Evolutionary conservation across 2,113 vertebrate genomes (phyloP), one percentile per base, ranked within the genome.

Genomic region (Mesembrinibis cayennensis): DNA sequence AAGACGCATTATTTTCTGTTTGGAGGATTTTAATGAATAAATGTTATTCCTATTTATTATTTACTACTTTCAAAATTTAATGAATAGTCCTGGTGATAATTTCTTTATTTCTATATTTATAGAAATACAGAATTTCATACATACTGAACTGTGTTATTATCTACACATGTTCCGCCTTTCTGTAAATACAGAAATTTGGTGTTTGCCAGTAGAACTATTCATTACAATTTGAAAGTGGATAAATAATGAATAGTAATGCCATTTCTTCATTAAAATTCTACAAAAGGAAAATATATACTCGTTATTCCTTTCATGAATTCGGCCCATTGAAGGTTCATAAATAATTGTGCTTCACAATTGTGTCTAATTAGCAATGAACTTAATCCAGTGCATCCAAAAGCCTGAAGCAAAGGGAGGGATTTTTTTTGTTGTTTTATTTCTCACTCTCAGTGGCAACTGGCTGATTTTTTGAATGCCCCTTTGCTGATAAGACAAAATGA

Each of bases 101-200:
- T 96, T 92, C 92, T 89, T 89, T 90, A 93, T 97, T 96, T 95
- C 95, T 97, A 79, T 95, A 96, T 97, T 96, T 97, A 97, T 93
- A 97, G 94, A 95, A 94, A 95, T 93, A 87, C 72, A 94, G 94
- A 93, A 89, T 92, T 95, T 97, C 90, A 69, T 91, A 95, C 70
- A 96, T 89, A 96, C 91, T 50, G 93, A 95, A 88, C 89, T 88
- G 53, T 79, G 65, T 95, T 94, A 84, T 96, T 96, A 97, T 94
- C 95, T 96, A 93, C 95, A 89, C 96, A 95, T 94, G 94, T 90
- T 95, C 62, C 0, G 44, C 92, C 91, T 97, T 97, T 98, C 95
- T 97, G 94, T 96, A 98, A 97, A 97, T 96, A 98, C 70, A 95
- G 95, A 97, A 97, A 98, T 97, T 97, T 97, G 96, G 97, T 97